Conservation (phyloP, 2,797 vertebrate genomes). For the Anguilla megastoma region DNA sequence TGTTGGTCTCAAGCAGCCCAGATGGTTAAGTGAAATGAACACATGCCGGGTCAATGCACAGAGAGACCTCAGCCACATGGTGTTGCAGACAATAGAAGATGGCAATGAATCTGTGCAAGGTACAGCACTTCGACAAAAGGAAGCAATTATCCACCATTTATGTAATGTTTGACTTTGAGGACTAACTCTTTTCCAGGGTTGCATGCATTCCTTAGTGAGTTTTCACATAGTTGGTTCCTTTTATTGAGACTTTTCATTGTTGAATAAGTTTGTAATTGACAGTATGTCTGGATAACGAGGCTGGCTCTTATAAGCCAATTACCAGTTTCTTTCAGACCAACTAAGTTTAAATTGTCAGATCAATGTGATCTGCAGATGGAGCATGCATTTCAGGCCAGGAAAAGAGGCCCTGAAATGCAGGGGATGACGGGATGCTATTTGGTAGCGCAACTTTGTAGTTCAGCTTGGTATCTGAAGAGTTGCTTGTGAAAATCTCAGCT, state of each 20-base stretch:
- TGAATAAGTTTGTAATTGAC: slow-evolving; percentile 16
- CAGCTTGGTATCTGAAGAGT: background rate
- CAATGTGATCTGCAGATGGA: slow-evolving; percentile 6
- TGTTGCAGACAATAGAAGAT: slow-evolving; percentile 38
- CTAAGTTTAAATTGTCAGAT: slow-evolving; percentile 10
- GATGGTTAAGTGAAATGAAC: slow-evolving; percentile 68
- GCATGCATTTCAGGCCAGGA: background rate
- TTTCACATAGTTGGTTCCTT: slow-evolving; percentile 12
- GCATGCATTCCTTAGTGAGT: background rate
- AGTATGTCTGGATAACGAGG: slow-evolving; percentile 8
- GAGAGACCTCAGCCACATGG: slow-evolving; percentile 58
- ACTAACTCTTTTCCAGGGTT: slow-evolving; percentile 9
- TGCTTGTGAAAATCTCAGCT: background rate
- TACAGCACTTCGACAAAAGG: background rate
- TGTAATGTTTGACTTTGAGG: slow-evolving; percentile 43
- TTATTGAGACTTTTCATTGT: slow-evolving; percentile 21
- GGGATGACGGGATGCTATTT: background rate
- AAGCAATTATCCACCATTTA: slow-evolving; percentile 20
- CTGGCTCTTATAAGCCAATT: slow-evolving; percentile 5
- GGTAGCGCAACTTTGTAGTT: background rate
- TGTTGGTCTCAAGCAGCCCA: slow-evolving; percentile 59
- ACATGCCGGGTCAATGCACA: slow-evolving; percentile 56
- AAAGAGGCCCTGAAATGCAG: background rate
- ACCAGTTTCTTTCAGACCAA: background rate
- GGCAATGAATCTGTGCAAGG: slow-evolving; percentile 35